Percentiles rank a stretch among this genome's conserved stretches.
Conservation (phyloP, 1,140 invertebrate species). For the Temnothorax nylanderi region DNA sequence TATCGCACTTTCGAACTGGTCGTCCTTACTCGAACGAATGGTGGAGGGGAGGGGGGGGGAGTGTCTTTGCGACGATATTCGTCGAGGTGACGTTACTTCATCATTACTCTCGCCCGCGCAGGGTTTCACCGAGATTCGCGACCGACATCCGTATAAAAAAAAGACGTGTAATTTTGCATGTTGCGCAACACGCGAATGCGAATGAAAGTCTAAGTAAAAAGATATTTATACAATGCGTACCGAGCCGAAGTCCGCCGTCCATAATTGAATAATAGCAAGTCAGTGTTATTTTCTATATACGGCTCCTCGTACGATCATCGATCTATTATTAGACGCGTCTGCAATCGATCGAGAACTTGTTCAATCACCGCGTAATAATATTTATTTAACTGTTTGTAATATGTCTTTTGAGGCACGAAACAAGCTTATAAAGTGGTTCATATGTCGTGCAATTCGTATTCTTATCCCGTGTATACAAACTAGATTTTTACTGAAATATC, state of each 20-base stretch:
- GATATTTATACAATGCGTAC: not conserved
- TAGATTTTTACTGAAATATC: not conserved
- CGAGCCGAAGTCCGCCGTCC: not conserved
- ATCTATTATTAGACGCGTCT: slow-evolving; percentile 2
- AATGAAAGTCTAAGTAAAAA: not conserved
- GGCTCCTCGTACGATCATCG: not conserved
- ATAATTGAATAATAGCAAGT: slow-evolving; percentile 2
- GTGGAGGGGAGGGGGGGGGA: not conserved
- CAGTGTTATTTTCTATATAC: not conserved
- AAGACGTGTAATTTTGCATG: not conserved
- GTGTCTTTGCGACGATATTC: not conserved
- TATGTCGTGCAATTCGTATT: not conserved
- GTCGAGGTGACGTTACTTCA: slow-evolving; percentile 17
- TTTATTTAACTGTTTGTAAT: slow-evolving; percentile 27
- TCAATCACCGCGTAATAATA: slow-evolving; percentile 35
- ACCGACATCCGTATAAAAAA: not conserved
- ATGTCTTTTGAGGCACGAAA: not conserved
- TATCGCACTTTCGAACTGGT: slow-evolving; percentile 17
- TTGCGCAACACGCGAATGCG: not conserved
- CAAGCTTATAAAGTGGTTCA: not conserved
- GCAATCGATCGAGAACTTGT: not conserved
- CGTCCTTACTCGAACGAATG: not conserved
- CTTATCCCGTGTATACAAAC: not conserved
- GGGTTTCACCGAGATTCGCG: not conserved
- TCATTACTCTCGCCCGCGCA: not conserved